Evolutionary conservation across 1,140 invertebrate genomes (phyloP), one percentile per base, ranked within the genome.

Genomic region (Coptotermes formosanus): DNA sequence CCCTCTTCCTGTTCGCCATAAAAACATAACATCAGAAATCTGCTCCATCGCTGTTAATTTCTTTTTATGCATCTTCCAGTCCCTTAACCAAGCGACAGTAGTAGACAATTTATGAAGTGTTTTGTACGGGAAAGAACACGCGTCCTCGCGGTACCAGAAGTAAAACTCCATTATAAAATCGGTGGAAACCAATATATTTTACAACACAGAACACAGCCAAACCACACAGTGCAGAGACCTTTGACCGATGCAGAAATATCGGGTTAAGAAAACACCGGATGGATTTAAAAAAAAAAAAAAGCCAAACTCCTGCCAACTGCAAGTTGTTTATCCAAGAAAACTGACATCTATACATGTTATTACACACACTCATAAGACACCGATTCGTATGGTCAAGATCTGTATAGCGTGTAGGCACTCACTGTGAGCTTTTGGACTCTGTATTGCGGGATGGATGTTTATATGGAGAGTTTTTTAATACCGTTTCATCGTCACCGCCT

Each of bases 191-290:
- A 75, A 9, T 30, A 75, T 7, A 30, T 30, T 30, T n/a, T 30
- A 75, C 64, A 75, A 75, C n/a, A 30, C 64, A 30, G n/a, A 25
- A n/a, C 25, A 75, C 25, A 75, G 64, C 64, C 25, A 75, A 75
- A n/a, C n/a, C 64, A 75, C 30, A 7, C 14, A 8, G 52, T 55
- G 64, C 7, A 75, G 6, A 75, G n/a, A 75, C 64, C 64, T 75
- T 75, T 75, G n/a, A 75, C 64, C 25, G 64, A n/a, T 75, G 64
- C 64, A 75, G n/a, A 75, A 75, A 75, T 75, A 75, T 16, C 25
- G 8, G 11, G 64, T 30, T 75, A 75, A 75, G 64, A 75, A 75
- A 75, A 75, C 64, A 75, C 7, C n/a, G 64, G 25, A 75, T 7
- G 64, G 64, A 75, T 75, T 75, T 14, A 75, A 59, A 59, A 59